Base-by-base conservation (phyloP, 1,140 invertebrate genomes). In the Drosophila bifasciata region DNA sequence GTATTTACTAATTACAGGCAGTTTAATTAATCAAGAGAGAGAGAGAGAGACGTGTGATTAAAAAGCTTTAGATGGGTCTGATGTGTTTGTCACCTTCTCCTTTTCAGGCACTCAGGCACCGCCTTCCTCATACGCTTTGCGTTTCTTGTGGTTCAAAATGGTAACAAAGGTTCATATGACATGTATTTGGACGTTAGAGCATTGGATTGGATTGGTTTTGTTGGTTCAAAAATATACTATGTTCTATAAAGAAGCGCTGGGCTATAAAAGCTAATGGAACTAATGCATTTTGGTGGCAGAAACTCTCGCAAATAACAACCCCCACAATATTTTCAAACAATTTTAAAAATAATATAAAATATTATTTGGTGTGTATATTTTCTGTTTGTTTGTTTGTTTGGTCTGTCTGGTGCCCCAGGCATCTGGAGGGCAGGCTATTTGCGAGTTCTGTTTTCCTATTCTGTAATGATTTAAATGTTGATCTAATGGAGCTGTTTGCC, bases 21-120 rank as follows among this genome's bases (percentile, higher is more conserved):
- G 66, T 69, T 69, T 36, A 36, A 36, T 57, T 44, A 52, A 15
- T n/a, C 41, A 67, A 21, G 19, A 21, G 28, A 49, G 32, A 13
- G 32, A 36, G 9, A 36, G 32, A 36, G 32, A 36, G 32, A 61
- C 66, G 60, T 73, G 53, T 77, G 79, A 69, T 53, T 86, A 86
- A 86, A 67, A 85, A 86, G 77, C 81, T 70, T 66, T 52, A 51
- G 74, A 61, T 86, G 86, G 81, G 86, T 76, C 81, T 85, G 83
- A 81, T 85, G 81, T 86, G 81, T 86, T 86, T 68, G 81, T 86
- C 83, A 86, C 81, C 83, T 88, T 73, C 84, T 75, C 67, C 67
- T n/a, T n/a, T n/a, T 76, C 60, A 86, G 81, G 52, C 71, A 66
- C 60, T 66, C 64, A 61, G 49, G 79, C 58, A 55, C 61, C 58